Evolutionary conservation across 1,140 invertebrate species (phyloP).

Genomic region (Metaphire vulgaris): DNA sequence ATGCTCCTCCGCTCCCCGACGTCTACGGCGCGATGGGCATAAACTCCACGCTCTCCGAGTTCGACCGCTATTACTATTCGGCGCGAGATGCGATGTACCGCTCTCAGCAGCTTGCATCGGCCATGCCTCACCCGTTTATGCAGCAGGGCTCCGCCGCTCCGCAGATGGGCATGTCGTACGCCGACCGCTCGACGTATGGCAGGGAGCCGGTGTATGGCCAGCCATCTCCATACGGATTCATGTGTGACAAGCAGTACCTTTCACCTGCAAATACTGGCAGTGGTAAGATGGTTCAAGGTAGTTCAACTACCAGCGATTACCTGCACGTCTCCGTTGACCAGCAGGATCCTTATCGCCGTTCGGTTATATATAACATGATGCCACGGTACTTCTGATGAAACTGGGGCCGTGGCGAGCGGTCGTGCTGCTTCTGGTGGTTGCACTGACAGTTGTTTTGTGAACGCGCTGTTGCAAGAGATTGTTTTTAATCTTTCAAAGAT

Average conservation of each 20-base stretch:
- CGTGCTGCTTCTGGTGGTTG: too few relatives aligned
- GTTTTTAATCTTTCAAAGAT: too few relatives aligned
- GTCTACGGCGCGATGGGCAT: slow-evolving; percentile 22
- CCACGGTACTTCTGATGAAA: slow-evolving; percentile 38
- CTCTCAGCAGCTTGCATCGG: slow-evolving; percentile 18
- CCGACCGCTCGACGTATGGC: background rate
- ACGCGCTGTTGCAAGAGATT: too few relatives aligned
- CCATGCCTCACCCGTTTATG: slow-evolving; percentile 19
- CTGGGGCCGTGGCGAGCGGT: too few relatives aligned
- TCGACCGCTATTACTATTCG: slow-evolving; percentile 26
- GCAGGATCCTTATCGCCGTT: slow-evolving; percentile 46
- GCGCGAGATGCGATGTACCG: slow-evolving; percentile 23
- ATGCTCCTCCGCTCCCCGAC: slow-evolving; percentile 12
- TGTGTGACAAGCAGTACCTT: slow-evolving; percentile 25
- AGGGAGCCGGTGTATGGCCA: background rate
- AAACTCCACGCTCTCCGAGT: slow-evolving; percentile 9
- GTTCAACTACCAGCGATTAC: background rate
- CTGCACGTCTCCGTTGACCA: slow-evolving; percentile 30
- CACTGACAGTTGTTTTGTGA: too few relatives aligned
- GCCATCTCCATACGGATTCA: slow-evolving; percentile 20
- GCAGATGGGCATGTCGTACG: background rate
- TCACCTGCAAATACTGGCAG: background rate
- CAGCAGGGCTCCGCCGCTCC: background rate
- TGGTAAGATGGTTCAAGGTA: background rate
- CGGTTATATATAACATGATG: slow-evolving; percentile 49